Evolutionary conservation across 2,888 invertebrate species (phyloP).

Genomic region (Luffia ferchaultella): DNA sequence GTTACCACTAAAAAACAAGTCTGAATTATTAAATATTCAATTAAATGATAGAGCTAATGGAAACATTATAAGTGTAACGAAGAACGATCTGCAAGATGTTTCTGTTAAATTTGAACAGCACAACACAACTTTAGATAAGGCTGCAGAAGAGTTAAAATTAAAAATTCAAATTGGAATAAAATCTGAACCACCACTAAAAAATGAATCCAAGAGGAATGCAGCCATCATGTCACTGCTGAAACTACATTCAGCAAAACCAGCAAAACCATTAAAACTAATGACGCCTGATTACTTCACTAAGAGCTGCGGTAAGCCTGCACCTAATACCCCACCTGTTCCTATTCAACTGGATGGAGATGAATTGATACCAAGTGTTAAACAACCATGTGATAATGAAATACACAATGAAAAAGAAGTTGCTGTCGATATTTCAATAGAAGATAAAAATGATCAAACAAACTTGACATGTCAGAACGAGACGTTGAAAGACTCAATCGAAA

Average conservation of each 20-base stretch:
- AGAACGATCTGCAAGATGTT: no score
- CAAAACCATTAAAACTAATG: slow-evolving; percentile 2
- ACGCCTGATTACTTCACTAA: not conserved
- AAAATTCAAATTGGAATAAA: slow-evolving; percentile 26
- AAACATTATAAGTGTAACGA: no score
- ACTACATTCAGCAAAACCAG: slow-evolving; percentile 20
- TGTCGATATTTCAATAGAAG: not conserved
- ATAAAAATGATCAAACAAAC: not conserved
- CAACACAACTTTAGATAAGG: slow-evolving; percentile 10
- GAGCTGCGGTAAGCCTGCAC: not conserved
- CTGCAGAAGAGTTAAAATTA: slow-evolving; percentile 23
- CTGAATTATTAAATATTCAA: no score
- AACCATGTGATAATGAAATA: no score
- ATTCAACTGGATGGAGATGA: no score
- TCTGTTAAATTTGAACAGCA: not conserved
- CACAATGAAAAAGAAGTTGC: not conserved
- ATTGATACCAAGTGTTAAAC: no score
- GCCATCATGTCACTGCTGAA: slow-evolving; percentile 36
- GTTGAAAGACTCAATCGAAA: not conserved
- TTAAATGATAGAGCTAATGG: no score
- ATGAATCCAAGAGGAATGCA: slow-evolving; percentile 29
- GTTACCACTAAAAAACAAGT: no score
- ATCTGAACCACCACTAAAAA: slow-evolving; percentile 18
- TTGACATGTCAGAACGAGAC: not conserved
- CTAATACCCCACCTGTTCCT: no score